Evolutionary conservation across 2,797 vertebrate genomes (phyloP), one percentile per base, ranked within the genome.

Genomic region (Nannoperca obscura): DNA sequence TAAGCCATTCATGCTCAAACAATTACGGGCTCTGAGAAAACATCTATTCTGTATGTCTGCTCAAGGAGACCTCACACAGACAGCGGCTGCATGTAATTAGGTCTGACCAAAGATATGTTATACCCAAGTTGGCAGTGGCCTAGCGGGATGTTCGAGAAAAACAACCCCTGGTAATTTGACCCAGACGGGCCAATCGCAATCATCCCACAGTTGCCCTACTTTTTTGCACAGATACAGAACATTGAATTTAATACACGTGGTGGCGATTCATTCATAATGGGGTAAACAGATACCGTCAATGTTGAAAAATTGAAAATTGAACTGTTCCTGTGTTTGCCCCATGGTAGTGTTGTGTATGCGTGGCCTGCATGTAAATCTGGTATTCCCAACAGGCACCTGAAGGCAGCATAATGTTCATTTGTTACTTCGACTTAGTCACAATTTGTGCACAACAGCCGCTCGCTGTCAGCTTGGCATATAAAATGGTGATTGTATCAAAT

Each of bases 1-100:
- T 87, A 78, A 86, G 53, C 58, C 78, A 86, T 83, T 89, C 84
- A 87, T 27, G 71, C 80, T 83, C 58, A 79, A 91, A 90, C 82
- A 87, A 86, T 81, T 76, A 58, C 14, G 50, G 34, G 60, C 58
- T 66, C 50, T 69, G 50, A 67, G 50, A 89, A 90, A 82, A 83
- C 57, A 84, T 82, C 57, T 61, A 61, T 70, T 81, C 69, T 49
- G 47, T 9, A 70, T 78, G 40, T 62, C 49, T 13, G 19, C 68
- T 54, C 53, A 12, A 67, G 34, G 14, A 74, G 66, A 76, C 72
- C 54, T 66, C 78, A 84, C 81, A 80, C 70, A 81, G 76, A 74
- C 74, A 73, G 66, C 6, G 7, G 67, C 70, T 71, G 74, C 34
- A 34, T 49, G 20, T 42, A 87, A 86, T 85, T 66, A 69, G 50